Percentiles rank a stretch among this genome's conserved stretches.
These are phyloP conservation scores for Loriculus beryllinus DNA, from an alignment of 2,797 vertebrate genomes.

Conservation along the genomic window DNA sequence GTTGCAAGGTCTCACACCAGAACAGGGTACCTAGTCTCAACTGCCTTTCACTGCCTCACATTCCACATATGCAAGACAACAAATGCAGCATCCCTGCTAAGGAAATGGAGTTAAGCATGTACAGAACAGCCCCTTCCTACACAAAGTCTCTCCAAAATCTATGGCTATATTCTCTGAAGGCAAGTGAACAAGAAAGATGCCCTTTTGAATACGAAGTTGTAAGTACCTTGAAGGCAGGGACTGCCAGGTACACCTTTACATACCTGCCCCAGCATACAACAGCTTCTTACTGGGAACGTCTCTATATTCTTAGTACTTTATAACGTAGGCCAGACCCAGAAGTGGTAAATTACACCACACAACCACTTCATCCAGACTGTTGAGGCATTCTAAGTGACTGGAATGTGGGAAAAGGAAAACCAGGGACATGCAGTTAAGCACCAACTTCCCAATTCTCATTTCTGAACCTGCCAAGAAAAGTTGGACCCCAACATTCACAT, in stretches of 20 bases:
- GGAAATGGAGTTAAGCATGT: neutral
- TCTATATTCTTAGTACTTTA: neutral
- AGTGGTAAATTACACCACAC: neutral
- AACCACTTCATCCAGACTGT: neutral
- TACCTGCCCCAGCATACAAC: neutral
- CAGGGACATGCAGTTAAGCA: neutral
- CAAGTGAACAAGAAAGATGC: fast-evolving
- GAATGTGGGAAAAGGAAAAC: neutral
- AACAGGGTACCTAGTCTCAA: neutral
- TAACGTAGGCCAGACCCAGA: neutral
- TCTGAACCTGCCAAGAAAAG: neutral
- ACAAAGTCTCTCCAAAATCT: neutral
- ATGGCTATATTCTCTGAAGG: neutral
- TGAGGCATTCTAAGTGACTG: neutral
- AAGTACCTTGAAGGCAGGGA: neutral
- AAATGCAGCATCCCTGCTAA: neutral
- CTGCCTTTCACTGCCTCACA: neutral
- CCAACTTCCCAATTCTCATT: neutral
- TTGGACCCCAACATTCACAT: neutral
- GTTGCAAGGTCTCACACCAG: neutral
- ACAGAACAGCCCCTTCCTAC: neutral
- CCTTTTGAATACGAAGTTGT: neutral
- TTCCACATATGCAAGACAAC: neutral
- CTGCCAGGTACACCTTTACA: neutral
- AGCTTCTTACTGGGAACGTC: neutral